Conservation (phyloP, 2,888 invertebrate genomes). For the Euplexia lucipara region DNA sequence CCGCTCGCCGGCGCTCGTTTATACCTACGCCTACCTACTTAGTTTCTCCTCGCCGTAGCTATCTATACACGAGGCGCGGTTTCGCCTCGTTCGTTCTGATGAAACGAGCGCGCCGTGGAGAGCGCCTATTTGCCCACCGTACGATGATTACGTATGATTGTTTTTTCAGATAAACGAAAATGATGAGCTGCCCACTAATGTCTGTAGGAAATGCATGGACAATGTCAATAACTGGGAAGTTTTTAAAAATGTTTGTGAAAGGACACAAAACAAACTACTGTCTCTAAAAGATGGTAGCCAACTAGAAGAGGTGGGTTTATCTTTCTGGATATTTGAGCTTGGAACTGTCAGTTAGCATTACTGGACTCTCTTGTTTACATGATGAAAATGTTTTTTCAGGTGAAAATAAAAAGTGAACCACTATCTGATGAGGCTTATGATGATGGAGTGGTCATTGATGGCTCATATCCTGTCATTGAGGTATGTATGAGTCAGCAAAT, state of each 20-base stretch:
- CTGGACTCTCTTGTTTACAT: slow-evolving; percentile 71
- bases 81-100: slow-evolving; percentile 87
- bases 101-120: slow-evolving; percentile 80
- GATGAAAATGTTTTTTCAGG: slow-evolving; percentile 84
- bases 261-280: slow-evolving; percentile 92
- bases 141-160: slow-evolving; percentile 85
- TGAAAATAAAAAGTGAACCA: slow-evolving; percentile 91
- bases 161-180: slow-evolving; percentile 91
- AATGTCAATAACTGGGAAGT: slow-evolving; percentile 93
- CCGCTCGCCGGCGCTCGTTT: slow-evolving; percentile 82
- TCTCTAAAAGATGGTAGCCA: slow-evolving; percentile 90
- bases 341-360: slow-evolving; percentile 74
- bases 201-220: slow-evolving; percentile 92
- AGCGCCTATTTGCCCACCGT: slow-evolving; percentile 84
- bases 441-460: slow-evolving; percentile 90
- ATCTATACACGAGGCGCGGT: slow-evolving; percentile 86
- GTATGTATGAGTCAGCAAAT: slow-evolving; percentile 75
- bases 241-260: slow-evolving; percentile 92
- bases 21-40: slow-evolving; percentile 89
- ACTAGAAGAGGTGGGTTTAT: slow-evolving; percentile 88
- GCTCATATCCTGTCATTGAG: slow-evolving; percentile 85
- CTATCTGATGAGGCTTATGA: slow-evolving; percentile 89
- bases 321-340: slow-evolving; percentile 79
- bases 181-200: slow-evolving; percentile 92
- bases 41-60: slow-evolving; percentile 89